Conservation (phyloP, 2,888 invertebrate genomes). For the Drosophila formosana region DNA sequence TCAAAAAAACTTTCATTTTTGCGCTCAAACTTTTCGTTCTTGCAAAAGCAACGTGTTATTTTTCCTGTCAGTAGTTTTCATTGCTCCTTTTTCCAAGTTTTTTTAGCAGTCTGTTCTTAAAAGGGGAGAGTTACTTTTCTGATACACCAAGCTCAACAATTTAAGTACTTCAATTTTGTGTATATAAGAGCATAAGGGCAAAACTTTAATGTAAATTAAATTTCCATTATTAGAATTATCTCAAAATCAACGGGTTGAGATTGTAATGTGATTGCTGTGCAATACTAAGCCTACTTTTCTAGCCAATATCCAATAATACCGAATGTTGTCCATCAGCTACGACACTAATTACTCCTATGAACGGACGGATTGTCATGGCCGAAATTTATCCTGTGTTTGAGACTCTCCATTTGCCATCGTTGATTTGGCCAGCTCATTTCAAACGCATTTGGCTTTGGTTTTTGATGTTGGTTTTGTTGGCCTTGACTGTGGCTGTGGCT, state of each 20-base stretch:
- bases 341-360: conserved; percentile 7
- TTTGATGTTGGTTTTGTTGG: not conserved
- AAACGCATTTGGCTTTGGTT: conserved; percentile 16
- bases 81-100: conserved; percentile 15
- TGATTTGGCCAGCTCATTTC: conserved; percentile 13
- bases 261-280: conserved; percentile 2
- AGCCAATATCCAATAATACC: not conserved
- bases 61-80: conserved; percentile 22
- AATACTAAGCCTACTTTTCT: not conserved
- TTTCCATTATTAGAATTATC: not conserved
- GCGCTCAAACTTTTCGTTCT: conserved; percentile 31
- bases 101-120: conserved; percentile 28
- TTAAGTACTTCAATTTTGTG: conserved; percentile 14
- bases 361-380: not conserved
- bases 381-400: not conserved
- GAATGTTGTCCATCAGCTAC: not conserved
- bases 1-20: conserved; percentile 61
- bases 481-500: not conserved
- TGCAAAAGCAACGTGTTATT: conserved; percentile 27
- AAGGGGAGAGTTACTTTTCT: conserved; percentile 20
- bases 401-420: not conserved
- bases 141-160: conserved; percentile 23
- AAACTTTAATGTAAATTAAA: no score
- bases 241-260: not conserved
- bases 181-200: not conserved